Conservation (phyloP, 2,888 invertebrate genomes). For the Hybos culiciformis region DNA sequence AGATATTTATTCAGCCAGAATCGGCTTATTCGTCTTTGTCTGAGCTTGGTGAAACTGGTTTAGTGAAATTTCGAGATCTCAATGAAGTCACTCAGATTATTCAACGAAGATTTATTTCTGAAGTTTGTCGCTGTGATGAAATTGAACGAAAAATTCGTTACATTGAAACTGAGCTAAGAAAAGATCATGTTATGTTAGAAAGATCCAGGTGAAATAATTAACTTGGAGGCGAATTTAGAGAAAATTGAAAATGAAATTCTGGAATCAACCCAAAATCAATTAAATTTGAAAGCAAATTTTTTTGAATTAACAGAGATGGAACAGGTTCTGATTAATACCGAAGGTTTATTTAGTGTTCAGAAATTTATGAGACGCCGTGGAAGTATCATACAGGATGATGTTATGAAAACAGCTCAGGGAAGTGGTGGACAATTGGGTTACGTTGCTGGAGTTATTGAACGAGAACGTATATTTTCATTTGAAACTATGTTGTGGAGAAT, state of each 20-base stretch:
- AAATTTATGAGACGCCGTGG: constrained; percentile 21
- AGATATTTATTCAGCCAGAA: constrained; percentile 93
- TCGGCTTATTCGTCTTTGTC: constrained; percentile 90
- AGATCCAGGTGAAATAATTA: constrained; percentile 63
- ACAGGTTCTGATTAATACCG: constrained; percentile 85
- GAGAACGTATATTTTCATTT: constrained; percentile 72
- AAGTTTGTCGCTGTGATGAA: constrained; percentile 72
- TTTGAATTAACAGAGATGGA: constrained; percentile 81
- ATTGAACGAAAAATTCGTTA: constrained; percentile 68
- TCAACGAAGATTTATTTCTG: constrained; percentile 71
- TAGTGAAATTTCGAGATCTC: constrained; percentile 87
- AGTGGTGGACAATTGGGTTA: constrained; percentile 46
- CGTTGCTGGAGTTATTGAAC: constrained; percentile 73
- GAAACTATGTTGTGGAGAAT: constrained; percentile 82
- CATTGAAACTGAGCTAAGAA: constrained; percentile 63
- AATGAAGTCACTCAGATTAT: constrained; percentile 66
- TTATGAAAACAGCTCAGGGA: no score
- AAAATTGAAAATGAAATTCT: constrained; percentile 90
- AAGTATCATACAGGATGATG: background rate
- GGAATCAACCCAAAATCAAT: constrained; percentile 84
- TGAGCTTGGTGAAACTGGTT: constrained; percentile 87
- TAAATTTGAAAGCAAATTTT: constrained; percentile 81
- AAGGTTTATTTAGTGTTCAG: constrained; percentile 36
- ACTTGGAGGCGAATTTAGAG: constrained; percentile 74
- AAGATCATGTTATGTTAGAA: constrained; percentile 56